Percentiles rank a stretch among this genome's conserved stretches.
Evolutionary conservation across 1,140 invertebrate species (phyloP).

Genomic region (Drosophila kepulauana): DNA sequence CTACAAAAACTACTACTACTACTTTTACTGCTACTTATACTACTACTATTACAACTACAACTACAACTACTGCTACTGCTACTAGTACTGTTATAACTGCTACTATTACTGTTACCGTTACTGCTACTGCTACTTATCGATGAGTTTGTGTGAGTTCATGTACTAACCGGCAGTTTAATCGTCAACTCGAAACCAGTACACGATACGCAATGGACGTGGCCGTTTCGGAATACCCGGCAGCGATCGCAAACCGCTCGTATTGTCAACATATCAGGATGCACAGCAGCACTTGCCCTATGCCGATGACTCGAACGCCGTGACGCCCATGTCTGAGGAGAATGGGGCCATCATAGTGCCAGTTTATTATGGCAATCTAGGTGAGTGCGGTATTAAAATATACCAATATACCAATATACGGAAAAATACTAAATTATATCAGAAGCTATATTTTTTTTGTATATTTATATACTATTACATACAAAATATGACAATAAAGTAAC

Average conservation of each 20-base stretch:
- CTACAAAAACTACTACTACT: conserved; percentile 32
- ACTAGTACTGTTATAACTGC: conserved; percentile 26
- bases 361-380: conserved; percentile 92
- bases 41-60: conserved; percentile 17
- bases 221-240: conserved; percentile 89
- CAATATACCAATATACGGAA: no score
- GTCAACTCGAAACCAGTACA: conserved; percentile 79
- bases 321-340: conserved; percentile 99
- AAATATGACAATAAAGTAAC: no score
- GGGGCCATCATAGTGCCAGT: conserved; percentile 96
- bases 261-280: conserved; percentile 97
- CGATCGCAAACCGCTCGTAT: conserved; percentile 96
- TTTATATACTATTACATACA: no score
- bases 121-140: conserved; percentile 32
- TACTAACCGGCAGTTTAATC: conserved; percentile 57
- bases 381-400: background rate
- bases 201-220: conserved; percentile 92
- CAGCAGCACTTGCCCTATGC: conserved; percentile 98
- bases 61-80: conserved; percentile 17
- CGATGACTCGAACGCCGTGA: conserved; percentile 98
- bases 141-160: conserved; percentile 22
- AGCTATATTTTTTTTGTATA: no score
- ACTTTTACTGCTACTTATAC: conserved; percentile 14
- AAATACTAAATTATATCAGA: no score
- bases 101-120: conserved; percentile 24